Percentiles rank a stretch among this genome's conserved stretches.
phyloP scores from a whole-genome alignment of 2,888 invertebrate species.

The Lepidochitona cinerea region DNA sequence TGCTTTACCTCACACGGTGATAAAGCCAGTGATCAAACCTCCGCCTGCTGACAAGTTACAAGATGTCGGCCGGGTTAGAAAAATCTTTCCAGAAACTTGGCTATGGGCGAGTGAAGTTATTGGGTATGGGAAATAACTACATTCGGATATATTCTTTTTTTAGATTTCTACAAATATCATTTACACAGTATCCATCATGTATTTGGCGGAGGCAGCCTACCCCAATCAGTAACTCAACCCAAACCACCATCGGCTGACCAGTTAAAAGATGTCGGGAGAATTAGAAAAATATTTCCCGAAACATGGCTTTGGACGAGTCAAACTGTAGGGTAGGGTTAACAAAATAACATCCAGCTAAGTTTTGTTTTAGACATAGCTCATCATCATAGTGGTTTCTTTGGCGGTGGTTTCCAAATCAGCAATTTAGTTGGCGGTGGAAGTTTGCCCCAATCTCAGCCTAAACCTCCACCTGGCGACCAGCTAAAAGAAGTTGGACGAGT shows the following conservation, averaged over 20 bases:
- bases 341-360: too few relatives aligned
- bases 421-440: too few relatives aligned
- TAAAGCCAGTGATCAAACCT: neutral
- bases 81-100: constrained; percentile 83
- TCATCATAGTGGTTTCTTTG: too few relatives aligned
- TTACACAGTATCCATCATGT: neutral
- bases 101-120: constrained; percentile 77
- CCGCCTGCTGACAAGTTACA: neutral
- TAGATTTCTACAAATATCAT: too few relatives aligned
- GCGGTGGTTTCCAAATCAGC: too few relatives aligned
- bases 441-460: too few relatives aligned
- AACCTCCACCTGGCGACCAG: neutral
- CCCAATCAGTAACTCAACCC: neutral
- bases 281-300: constrained; percentile 80
- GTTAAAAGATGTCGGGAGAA: neutral
- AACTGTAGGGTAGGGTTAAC: constrained; percentile 77
- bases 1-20: too few relatives aligned
- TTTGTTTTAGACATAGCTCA: too few relatives aligned
- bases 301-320: constrained; percentile 80
- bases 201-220: neutral
- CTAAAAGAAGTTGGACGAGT: constrained; percentile 42
- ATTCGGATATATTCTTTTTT: too few relatives aligned
- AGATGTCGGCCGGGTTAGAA: constrained; percentile 70
- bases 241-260: neutral
- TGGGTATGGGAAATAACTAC: too few relatives aligned